Percentiles rank a stretch among this genome's conserved stretches.
These are phyloP conservation scores for Cromileptes altivelis DNA, from an alignment of 2,113 vertebrate genomes.

Conservation along the genomic window DNA sequence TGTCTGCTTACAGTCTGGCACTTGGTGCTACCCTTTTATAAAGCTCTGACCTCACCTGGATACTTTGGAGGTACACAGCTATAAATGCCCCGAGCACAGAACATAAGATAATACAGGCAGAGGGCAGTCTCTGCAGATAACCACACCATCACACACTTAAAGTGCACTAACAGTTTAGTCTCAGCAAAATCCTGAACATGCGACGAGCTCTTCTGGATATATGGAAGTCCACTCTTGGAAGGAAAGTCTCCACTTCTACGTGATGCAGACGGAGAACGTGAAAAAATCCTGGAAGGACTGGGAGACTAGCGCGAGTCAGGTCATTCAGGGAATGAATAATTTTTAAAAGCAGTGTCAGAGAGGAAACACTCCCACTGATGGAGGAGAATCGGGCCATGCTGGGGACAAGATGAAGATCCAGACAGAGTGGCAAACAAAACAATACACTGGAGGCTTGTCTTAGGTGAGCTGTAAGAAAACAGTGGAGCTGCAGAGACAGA, in stretches of 20 bases:
- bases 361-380: neutral
- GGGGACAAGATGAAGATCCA: neutral
- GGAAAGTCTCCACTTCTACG: neutral
- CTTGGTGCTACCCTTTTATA: no score
- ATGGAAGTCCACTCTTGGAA: neutral
- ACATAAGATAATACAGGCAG: no score
- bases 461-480: neutral
- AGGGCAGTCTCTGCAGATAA: no score
- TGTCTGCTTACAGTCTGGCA: no score
- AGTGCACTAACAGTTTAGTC: neutral
- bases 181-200: no score
- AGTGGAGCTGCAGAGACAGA: conserved; percentile 11
- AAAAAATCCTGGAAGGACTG: neutral
- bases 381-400: neutral
- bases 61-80: no score
- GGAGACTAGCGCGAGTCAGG: neutral
- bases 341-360: neutral
- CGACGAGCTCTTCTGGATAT: neutral
- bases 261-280: neutral
- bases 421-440: neutral
- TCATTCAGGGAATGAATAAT: neutral
- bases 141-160: no score
- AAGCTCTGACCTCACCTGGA: no score
- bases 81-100: no score
- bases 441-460: neutral